Evolutionary conservation across 2,113 vertebrate species (phyloP).

Genomic region (Forbesichthys agassizii): DNA sequence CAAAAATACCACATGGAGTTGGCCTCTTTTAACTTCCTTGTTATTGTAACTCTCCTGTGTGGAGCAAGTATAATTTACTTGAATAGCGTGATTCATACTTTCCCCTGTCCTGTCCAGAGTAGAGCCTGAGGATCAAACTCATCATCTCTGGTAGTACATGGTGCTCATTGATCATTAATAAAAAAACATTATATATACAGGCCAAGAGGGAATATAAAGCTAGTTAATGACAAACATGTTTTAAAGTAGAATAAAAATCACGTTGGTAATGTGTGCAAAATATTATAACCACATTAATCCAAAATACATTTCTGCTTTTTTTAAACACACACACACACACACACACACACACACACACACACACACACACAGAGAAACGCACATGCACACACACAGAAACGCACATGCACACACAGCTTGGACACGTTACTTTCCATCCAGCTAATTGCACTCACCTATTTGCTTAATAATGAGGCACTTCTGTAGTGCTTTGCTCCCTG

Average conservation of each 20-base stretch:
- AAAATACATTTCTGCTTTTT: neutral
- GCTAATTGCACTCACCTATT: slow-evolving; percentile 71
- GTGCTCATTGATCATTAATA: slow-evolving; percentile 5
- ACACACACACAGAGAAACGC: neutral
- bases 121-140: slow-evolving; percentile 22
- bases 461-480: slow-evolving; percentile 58
- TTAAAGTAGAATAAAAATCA: slow-evolving; percentile 7
- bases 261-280: neutral
- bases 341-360: neutral
- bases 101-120: slow-evolving; percentile 12
- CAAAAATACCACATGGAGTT: slow-evolving; percentile 64
- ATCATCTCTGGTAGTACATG: slow-evolving; percentile 3
- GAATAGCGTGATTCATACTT: no score
- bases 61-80: slow-evolving; percentile 15
- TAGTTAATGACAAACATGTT: neutral
- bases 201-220: neutral
- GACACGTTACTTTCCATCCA: slow-evolving; percentile 61
- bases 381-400: neutral
- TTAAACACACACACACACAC: neutral
- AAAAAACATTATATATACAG: slow-evolving; percentile 12
- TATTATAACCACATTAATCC: neutral
- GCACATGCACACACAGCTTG: neutral
- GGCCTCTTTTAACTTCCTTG: slow-evolving; percentile 53
- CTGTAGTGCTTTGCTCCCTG: slow-evolving; percentile 26
- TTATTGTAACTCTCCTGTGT: slow-evolving; percentile 27